A percentile compares a stretch with the other conserved stretches of the same genome.
phyloP scores from a whole-genome alignment of 2,113 vertebrate species.

The Percopsis transmontana region DNA sequence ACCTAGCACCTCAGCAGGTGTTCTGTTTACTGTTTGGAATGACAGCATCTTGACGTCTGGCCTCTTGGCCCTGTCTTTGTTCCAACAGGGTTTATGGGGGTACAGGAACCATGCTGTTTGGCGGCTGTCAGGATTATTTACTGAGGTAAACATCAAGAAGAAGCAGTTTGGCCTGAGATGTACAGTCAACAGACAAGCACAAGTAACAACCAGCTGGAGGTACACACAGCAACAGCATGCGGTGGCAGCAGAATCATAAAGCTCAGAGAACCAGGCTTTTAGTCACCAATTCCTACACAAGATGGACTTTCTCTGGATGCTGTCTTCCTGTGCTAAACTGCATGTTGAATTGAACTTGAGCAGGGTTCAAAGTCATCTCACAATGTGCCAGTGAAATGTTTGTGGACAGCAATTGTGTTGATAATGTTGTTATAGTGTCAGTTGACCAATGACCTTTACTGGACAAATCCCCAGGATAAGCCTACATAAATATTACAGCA shows the following conservation, averaged over 20 bases:
- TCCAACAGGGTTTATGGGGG: conserved; percentile 22
- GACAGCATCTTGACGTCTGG: conserved; percentile 44
- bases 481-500: too few relatives aligned
- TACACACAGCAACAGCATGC: not conserved
- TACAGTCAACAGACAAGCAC: conserved; percentile 1
- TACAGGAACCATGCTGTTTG: conserved; percentile 10
- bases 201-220: not conserved
- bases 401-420: too few relatives aligned
- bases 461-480: too few relatives aligned
- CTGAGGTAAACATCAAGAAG: conserved; percentile 4
- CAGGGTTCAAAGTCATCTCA: too few relatives aligned
- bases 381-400: too few relatives aligned
- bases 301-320: too few relatives aligned
- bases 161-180: not conserved
- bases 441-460: too few relatives aligned
- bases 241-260: not conserved
- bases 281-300: not conserved
- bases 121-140: conserved; percentile 11
- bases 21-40: conserved; percentile 52
- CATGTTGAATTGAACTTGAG: not conserved
- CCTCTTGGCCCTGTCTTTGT: conserved; percentile 41
- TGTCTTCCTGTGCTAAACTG: not conserved
- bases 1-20: conserved; percentile 31
- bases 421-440: too few relatives aligned
- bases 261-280: not conserved